A percentile compares a stretch with the other conserved stretches of the same genome.
Conservation (phyloP, 2,113 vertebrate species). For the Dissostichus mawsoni region DNA sequence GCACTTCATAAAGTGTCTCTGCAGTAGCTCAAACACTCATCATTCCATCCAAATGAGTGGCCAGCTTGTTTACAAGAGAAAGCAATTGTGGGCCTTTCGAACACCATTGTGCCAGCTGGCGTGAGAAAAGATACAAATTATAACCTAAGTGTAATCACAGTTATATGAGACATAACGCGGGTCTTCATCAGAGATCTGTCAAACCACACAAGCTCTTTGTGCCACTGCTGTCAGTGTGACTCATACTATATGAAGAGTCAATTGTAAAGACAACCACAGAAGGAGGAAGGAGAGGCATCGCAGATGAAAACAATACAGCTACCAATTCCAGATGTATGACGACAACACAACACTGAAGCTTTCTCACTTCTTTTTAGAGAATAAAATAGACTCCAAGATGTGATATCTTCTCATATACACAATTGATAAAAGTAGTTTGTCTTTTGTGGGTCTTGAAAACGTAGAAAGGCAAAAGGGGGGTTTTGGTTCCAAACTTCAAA, state of each 20-base stretch:
- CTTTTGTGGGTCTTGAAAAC: conserved; percentile 7
- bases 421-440: background rate
- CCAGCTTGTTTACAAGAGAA: conserved; percentile 52
- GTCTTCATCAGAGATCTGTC: conserved; percentile 30
- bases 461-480: background rate
- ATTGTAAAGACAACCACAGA: conserved; percentile 36
- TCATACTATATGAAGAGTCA: conserved; percentile 43
- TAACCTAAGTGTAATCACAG: conserved; percentile 42
- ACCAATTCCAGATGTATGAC: conserved; percentile 28
- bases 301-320: conserved; percentile 34
- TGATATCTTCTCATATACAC: conserved; percentile 16
- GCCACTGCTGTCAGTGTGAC: conserved; percentile 36
- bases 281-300: conserved; percentile 17
- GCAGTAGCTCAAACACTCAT: conserved; percentile 28
- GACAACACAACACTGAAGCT: conserved; percentile 17
- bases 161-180: conserved; percentile 22
- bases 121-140: conserved; percentile 48
- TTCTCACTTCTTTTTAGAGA: conserved; percentile 22
- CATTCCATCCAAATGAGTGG: conserved; percentile 22
- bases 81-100: conserved; percentile 31
- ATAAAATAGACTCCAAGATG: conserved; percentile 22
- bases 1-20: background rate
- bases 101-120: conserved; percentile 24
- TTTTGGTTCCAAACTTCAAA: background rate
- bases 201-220: conserved; percentile 52